Conservation (phyloP, 2,888 invertebrate genomes). For the Drosophila parthenogenetica region DNA sequence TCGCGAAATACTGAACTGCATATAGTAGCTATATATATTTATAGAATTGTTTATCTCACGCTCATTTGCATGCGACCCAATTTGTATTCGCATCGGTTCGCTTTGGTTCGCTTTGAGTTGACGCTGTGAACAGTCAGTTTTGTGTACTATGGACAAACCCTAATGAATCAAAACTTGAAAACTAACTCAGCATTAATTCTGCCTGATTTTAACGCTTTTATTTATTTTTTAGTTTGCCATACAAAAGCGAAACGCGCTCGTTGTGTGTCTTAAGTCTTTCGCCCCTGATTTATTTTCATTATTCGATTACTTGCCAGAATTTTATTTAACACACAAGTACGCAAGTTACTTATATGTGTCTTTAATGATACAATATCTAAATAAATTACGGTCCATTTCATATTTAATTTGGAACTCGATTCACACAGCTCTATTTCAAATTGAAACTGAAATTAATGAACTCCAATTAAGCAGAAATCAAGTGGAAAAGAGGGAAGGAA, state of each 20-base stretch:
- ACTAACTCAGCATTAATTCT: slow-evolving; percentile 25
- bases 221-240: neutral
- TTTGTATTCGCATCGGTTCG: slow-evolving; percentile 12
- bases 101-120: neutral
- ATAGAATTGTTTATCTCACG: slow-evolving; percentile 22
- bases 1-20: slow-evolving; percentile 29
- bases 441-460: slow-evolving; percentile 68
- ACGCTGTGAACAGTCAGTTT: neutral
- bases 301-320: slow-evolving; percentile 64
- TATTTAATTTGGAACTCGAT: slow-evolving; percentile 56
- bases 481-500: neutral
- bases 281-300: slow-evolving; percentile 65
- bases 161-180: slow-evolving; percentile 43
- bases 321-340: slow-evolving; percentile 44
- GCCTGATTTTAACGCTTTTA: neutral
- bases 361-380: slow-evolving; percentile 45
- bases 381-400: slow-evolving; percentile 46
- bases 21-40: slow-evolving; percentile 17
- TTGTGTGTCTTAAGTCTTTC: slow-evolving; percentile 36
- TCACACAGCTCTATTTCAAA: slow-evolving; percentile 63
- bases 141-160: slow-evolving; percentile 1
- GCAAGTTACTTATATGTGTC: slow-evolving; percentile 18
- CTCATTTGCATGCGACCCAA: slow-evolving; percentile 58
- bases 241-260: too few species aligned
- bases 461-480: slow-evolving; percentile 66